Conservation (phyloP, 2,113 vertebrate genomes). For the Merops nubicus region DNA sequence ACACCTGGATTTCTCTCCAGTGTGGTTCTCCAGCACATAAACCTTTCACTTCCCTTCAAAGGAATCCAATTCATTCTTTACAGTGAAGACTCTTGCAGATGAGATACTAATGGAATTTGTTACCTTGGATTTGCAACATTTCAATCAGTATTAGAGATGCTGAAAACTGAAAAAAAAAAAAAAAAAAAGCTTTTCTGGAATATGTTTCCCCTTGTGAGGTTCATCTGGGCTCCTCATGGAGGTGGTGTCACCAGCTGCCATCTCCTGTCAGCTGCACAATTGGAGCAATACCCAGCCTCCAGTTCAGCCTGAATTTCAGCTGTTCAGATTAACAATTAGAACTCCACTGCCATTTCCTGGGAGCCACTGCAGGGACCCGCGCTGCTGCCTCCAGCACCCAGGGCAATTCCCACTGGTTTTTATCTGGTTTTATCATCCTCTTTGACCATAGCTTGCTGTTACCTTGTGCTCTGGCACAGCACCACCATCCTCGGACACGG, state of each 20-base stretch:
- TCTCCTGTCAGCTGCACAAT: background rate
- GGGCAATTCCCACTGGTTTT: background rate
- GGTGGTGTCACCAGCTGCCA: background rate
- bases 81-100: background rate
- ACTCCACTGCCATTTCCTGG: too few species aligned
- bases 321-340: background rate
- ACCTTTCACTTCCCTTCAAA: background rate
- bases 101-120: background rate
- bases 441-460: background rate
- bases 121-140: background rate
- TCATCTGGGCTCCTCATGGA: background rate
- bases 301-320: background rate
- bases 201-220: rapidly evolving
- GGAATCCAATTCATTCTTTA: background rate
- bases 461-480: background rate
- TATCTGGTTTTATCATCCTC: background rate
- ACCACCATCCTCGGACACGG: too few species aligned
- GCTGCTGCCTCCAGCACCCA: background rate
- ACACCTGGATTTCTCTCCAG: background rate
- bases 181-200: background rate
- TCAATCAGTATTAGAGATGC: background rate
- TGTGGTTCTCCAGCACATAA: rapidly evolving
- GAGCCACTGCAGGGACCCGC: too few species aligned
- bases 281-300: background rate
- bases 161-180: background rate